Evolutionary conservation across 2,888 invertebrate species (phyloP), one percentile per base, ranked within the genome.

Genomic region (Ornithoptera alexandrae): DNA sequence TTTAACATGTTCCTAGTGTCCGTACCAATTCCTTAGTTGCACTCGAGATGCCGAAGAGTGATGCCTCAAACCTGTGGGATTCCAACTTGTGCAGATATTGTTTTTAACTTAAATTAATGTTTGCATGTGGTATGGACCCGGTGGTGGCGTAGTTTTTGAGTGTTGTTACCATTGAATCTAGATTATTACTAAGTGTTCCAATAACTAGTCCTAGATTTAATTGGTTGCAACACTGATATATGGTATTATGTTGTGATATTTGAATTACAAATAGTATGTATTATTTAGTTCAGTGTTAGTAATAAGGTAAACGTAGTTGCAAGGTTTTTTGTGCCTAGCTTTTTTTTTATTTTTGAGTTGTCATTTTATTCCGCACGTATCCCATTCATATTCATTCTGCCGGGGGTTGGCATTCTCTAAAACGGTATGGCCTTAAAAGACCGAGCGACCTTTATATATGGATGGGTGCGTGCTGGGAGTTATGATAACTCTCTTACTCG

Each of bases 361-460:
- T 91, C 92, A 91, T 92, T 92, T 92, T 93, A 88, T 92, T 93
- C 93, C 92, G 92, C 93, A 93, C 93, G 93, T 92, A 90, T 92
- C 93, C 93, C 93, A 92, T 93, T 93, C 93, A 93, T 93, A 91
- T 88, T 93, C 93, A 93, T 92, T 90, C 85, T 89, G 92, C 92
- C 92, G 90, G 85, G 91, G 86, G 91, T 85, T 86, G 92, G 91
- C 91, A 87, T 83, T 83, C 78, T 84, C 81, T 78, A 81, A 78
- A 74, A 81, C 53, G 59, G 67, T 76, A 79, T 78, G 87, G 84
- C 85, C 82, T 83, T 79, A 81, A 78, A 79, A 77, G 76, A 81
- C 79, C 84, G 81, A 82, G 86, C 82, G 84, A 80, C 82, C 80
- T 84, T 84, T 67, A 82, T 87, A 86, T 91, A 93, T 92, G 92